Percentiles rank a stretch among this genome's conserved stretches.
Conservation (phyloP, 1,140 invertebrate genomes). For the Ostrea edulis region DNA sequence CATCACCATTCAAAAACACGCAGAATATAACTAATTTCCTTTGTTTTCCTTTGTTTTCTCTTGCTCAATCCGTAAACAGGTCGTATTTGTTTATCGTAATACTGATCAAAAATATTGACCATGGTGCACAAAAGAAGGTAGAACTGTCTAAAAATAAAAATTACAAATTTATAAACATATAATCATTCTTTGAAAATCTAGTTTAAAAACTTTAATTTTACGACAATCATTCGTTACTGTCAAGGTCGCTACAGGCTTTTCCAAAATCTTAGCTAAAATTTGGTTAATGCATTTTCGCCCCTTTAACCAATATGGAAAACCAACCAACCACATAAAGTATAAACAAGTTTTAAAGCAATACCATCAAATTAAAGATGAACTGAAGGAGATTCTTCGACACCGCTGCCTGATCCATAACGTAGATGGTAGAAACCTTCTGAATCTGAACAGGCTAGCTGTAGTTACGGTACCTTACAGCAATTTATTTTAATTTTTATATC, state of each 20-base stretch:
- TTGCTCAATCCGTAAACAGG: conserved; percentile 33
- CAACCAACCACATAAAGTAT: too few species aligned
- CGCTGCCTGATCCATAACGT: too few species aligned
- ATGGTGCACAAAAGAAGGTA: neutral
- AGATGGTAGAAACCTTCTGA: too few species aligned
- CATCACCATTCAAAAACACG: conserved; percentile 4
- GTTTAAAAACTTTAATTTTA: neutral
- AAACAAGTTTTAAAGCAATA: too few species aligned
- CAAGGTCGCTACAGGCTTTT: neutral
- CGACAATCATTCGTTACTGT: neutral
- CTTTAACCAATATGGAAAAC: too few species aligned
- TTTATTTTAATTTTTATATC: too few species aligned
- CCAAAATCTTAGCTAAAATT: neutral
- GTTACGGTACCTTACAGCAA: too few species aligned
- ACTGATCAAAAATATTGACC: neutral
- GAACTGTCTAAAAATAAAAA: neutral
- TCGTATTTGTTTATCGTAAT: conserved; percentile 49
- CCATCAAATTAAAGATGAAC: too few species aligned
- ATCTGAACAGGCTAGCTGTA: too few species aligned
- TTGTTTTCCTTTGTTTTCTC: conserved; percentile 9
- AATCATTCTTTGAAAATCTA: neutral
- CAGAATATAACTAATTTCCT: neutral
- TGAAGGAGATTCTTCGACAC: too few species aligned
- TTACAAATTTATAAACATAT: neutral
- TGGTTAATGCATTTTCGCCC: too few species aligned